phyloP scores from a whole-genome alignment of 2,113 vertebrate species.

The Corydoras sp. region DNA sequence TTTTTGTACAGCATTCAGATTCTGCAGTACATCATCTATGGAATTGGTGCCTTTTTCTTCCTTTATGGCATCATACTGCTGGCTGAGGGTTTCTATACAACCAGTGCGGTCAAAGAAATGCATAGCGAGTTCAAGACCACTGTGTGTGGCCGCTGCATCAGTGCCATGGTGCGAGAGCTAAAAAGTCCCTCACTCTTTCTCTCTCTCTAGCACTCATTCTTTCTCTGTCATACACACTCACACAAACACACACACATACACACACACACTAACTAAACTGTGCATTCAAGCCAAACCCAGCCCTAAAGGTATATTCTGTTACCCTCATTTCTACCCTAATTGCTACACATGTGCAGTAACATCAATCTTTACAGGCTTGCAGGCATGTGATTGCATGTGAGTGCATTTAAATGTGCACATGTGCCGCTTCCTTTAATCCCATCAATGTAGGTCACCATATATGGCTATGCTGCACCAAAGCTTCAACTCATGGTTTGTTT shows the following conservation, averaged over 20 bases:
- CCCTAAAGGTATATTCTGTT: conserved; percentile 47
- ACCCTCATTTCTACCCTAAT: conserved; percentile 52
- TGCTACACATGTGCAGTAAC: conserved; percentile 54
- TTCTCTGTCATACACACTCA: conserved; percentile 10
- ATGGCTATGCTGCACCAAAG: conserved; percentile 21
- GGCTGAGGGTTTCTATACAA: conserved; percentile 96
- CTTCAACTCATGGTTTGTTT: conserved; percentile 5
- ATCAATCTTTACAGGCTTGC: conserved; percentile 33
- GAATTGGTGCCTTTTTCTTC: conserved; percentile 96
- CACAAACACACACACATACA: conserved; percentile 29
- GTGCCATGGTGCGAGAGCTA: conserved; percentile 75
- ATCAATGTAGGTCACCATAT: conserved; percentile 35
- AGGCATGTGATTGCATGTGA: conserved; percentile 12
- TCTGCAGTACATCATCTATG: conserved; percentile 97
- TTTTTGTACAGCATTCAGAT: conserved; percentile 78
- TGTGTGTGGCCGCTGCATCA: conserved; percentile 94
- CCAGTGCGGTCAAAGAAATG: conserved; percentile 91
- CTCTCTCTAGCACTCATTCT: too few species aligned
- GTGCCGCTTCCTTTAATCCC: conserved; percentile 18
- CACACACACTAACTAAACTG: conserved; percentile 1
- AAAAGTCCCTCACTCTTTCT: too few species aligned
- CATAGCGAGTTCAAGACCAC: conserved; percentile 98
- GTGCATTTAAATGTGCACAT: conserved; percentile 5
- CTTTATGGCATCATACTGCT: conserved; percentile 92
- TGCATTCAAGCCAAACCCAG: conserved; percentile 15